Base-by-base conservation (phyloP, 2,888 invertebrate species). In the Melikaiella ostensackeni region DNA sequence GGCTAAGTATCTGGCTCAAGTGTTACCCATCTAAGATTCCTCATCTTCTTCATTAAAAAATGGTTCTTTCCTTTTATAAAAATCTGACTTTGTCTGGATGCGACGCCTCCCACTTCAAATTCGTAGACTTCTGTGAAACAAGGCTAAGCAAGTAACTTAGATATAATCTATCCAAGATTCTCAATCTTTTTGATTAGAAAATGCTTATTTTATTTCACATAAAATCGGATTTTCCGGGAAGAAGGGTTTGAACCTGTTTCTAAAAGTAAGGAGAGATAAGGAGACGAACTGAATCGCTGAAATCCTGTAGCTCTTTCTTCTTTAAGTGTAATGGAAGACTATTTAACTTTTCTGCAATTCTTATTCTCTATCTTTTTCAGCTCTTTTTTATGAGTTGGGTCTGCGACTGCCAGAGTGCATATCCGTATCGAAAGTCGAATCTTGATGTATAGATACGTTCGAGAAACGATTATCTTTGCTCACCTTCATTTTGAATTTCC, bases 401-500 rank as follows among this genome's bases (percentile, higher is more conserved):
- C 27, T 30, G 66, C 30, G 27, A 66, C 50, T 66, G 27, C 50
- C 50, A 70, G n/a, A 70, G 4, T 33, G 46, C 33, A 70, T 70
- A 50, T 70, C 50, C 30, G 4, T 50, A 70, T 46, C 46, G 66
- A 70, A 50, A 50, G 50, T 70, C 70, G 50, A 70, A 50, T 50
- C 30, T 70, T 50, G 30, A 50, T 70, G 50, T 70, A 70, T 66
- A 50, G 70, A 46, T 70, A 50, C 70, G 70, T 70, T 70, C 50
- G 70, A 70, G 50, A 50, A 66, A 46, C 16, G 24, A 42, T 70
- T 66, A 46, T 66, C 66, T 66, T 66, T 66, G 66, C 66, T 66
- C 66, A 50, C 50, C 16, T 50, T 50, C 27, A 24, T 66, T 70
- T n/a, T 66, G 5, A 70, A 46, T 64, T 66, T 66, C 66, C 27